Evolutionary conservation across 2,888 invertebrate species (phyloP).

Genomic region (Drosophila peninsularis): DNA sequence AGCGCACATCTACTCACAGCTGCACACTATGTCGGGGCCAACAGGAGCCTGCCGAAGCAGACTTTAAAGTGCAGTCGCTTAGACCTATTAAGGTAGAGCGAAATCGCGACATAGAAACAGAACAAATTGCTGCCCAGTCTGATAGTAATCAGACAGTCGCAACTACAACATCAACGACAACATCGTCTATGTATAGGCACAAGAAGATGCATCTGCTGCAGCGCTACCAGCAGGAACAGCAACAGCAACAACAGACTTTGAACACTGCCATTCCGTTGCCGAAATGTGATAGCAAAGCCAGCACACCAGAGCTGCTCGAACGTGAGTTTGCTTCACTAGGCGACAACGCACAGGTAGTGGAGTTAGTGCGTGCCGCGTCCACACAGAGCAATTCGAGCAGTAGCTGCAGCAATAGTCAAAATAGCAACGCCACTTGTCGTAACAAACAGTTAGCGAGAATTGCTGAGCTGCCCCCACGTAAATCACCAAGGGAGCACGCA

Average conservation of each 20-base stretch:
- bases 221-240: constrained; percentile 79
- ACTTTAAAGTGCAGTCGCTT: constrained; percentile 16
- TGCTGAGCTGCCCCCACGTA: constrained; percentile 87
- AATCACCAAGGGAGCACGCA: constrained; percentile 94
- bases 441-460: constrained; percentile 80
- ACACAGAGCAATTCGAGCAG: constrained; percentile 77
- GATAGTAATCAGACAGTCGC: constrained; percentile 31
- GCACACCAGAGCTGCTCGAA: constrained; percentile 72
- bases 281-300: constrained; percentile 80
- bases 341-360: constrained; percentile 51
- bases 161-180: constrained; percentile 19
- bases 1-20: constrained; percentile 84
- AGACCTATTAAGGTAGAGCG: constrained; percentile 35
- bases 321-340: constrained; percentile 63
- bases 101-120: constrained; percentile 34
- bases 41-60: constrained; percentile 71
- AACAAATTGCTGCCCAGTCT: constrained; percentile 19
- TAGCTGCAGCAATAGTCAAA: constrained; percentile 72
- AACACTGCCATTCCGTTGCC: constrained; percentile 45
- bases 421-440: constrained; percentile 64
- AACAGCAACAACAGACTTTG: constrained; percentile 54
- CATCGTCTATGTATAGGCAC: constrained; percentile 65
- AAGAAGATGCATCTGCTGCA: constrained; percentile 81
- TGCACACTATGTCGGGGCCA: constrained; percentile 85
- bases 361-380: constrained; percentile 69